A percentile compares a stretch with the other conserved stretches of the same genome.
Conservation (phyloP, 2,113 vertebrate species). For the Cynopterus brachyotis region DNA sequence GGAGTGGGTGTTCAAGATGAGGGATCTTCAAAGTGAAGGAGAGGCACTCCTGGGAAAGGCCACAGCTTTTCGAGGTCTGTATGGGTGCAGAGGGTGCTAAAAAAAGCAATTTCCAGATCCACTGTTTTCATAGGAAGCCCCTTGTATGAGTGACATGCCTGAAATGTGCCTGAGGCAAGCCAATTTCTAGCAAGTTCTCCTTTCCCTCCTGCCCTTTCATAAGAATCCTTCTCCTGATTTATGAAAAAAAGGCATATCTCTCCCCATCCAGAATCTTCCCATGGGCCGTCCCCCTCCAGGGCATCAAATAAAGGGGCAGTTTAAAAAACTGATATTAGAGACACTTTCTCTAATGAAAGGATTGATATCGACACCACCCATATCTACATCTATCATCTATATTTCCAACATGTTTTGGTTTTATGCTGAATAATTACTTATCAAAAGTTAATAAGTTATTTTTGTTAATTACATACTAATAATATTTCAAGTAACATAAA, state of each 20-base stretch:
- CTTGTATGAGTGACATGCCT: neutral
- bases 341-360: neutral
- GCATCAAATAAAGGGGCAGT: neutral
- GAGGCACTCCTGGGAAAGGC: accelerated
- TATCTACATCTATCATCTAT: neutral
- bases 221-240: neutral
- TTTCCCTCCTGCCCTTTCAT: constrained; percentile 32
- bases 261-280: neutral
- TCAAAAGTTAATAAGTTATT: neutral
- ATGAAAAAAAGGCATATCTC: neutral
- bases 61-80: neutral
- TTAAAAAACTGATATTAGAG: neutral
- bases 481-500: neutral
- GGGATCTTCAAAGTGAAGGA: neutral
- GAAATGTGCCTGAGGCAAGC: neutral
- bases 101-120: neutral
- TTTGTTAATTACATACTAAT: neutral
- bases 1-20: neutral
- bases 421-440: neutral
- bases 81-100: neutral
- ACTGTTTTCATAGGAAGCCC: neutral
- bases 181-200: constrained; percentile 44
- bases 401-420: neutral
- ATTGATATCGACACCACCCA: neutral
- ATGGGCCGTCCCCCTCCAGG: too few relatives aligned